A percentile compares a stretch with the other conserved stretches of the same genome.
phyloP scores from a whole-genome alignment of 1,140 invertebrate species.

The Saccostrea cuccullata region DNA sequence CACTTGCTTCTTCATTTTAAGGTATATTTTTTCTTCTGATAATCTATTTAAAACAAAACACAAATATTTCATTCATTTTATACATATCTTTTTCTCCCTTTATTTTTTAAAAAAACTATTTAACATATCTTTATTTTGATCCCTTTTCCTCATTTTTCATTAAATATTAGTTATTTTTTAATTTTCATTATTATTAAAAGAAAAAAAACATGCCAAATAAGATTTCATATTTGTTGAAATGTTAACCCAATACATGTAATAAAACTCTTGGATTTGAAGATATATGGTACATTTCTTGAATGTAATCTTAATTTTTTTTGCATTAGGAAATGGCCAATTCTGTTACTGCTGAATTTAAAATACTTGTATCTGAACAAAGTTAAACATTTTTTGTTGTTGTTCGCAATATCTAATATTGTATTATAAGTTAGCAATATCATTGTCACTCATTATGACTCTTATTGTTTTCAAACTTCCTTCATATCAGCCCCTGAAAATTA shows the following conservation, averaged over 20 bases:
- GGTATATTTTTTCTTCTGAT: not conserved
- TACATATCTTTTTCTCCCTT: not conserved
- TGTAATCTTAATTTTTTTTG: not conserved
- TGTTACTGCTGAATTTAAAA: not conserved
- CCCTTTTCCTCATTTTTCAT: no score
- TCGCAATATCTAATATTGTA: not conserved
- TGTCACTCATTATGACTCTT: no score
- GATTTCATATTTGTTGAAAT: not conserved
- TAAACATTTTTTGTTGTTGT: not conserved
- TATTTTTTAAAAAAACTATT: not conserved
- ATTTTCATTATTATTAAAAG: not conserved
- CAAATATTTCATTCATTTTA: not conserved
- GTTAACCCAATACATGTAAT: not conserved
- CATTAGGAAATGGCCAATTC: not conserved
- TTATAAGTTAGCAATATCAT: constrained; percentile 14
- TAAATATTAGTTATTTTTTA: no score
- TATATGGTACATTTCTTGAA: not conserved
- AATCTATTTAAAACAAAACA: not conserved
- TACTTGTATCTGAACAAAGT: not conserved
- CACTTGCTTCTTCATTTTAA: not conserved
- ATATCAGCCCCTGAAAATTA: not conserved
- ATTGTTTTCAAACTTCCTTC: not conserved
- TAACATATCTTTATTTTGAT: not conserved
- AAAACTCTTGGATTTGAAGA: not conserved
- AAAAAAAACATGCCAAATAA: not conserved